Conservation (phyloP, 2,797 vertebrate genomes). For the Enteromius trimaculatus region DNA sequence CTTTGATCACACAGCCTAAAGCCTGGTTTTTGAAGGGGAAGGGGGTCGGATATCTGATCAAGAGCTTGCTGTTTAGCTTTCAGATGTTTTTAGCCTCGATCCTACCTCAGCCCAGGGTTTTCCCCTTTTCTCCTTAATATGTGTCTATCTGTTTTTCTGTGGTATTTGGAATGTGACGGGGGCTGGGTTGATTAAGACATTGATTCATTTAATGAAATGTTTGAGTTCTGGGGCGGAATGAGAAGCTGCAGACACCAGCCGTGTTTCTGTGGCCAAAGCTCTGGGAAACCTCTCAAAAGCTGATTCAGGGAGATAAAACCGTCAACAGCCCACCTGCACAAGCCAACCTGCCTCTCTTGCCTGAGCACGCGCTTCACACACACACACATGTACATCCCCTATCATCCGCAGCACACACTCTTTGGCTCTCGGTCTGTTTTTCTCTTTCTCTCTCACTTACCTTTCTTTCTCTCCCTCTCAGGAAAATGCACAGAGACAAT, state of each 20-base stretch:
- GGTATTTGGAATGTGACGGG: slow-evolving; percentile 40
- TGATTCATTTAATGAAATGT: slow-evolving; percentile 58
- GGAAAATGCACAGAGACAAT: background rate
- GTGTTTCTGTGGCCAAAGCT: slow-evolving; percentile 47
- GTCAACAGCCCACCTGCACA: slow-evolving; percentile 75
- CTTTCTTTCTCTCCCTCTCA: background rate
- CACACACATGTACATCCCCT: background rate
- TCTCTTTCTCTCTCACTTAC: slow-evolving; percentile 5
- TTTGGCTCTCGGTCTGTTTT: slow-evolving; percentile 7
- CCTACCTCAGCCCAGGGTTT: slow-evolving; percentile 31
- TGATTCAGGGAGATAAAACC: slow-evolving; percentile 69
- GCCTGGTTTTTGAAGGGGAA: slow-evolving; percentile 19
- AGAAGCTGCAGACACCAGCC: slow-evolving; percentile 52
- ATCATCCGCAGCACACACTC: slow-evolving; percentile 21
- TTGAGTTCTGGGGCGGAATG: slow-evolving; percentile 53
- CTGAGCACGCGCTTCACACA: slow-evolving; percentile 35
- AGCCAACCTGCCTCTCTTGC: slow-evolving; percentile 48
- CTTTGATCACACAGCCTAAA: slow-evolving; percentile 37
- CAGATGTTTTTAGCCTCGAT: slow-evolving; percentile 25
- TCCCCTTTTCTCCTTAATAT: slow-evolving; percentile 27
- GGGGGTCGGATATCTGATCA: slow-evolving; percentile 17
- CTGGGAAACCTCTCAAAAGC: slow-evolving; percentile 52
- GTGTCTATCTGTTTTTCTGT: slow-evolving; percentile 38
- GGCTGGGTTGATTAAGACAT: slow-evolving; percentile 52
- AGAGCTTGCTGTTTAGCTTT: slow-evolving; percentile 18